Percentiles rank a stretch among this genome's conserved stretches.
phyloP scores from a whole-genome alignment of 2,888 invertebrate species.

The Tillus elongatus region DNA sequence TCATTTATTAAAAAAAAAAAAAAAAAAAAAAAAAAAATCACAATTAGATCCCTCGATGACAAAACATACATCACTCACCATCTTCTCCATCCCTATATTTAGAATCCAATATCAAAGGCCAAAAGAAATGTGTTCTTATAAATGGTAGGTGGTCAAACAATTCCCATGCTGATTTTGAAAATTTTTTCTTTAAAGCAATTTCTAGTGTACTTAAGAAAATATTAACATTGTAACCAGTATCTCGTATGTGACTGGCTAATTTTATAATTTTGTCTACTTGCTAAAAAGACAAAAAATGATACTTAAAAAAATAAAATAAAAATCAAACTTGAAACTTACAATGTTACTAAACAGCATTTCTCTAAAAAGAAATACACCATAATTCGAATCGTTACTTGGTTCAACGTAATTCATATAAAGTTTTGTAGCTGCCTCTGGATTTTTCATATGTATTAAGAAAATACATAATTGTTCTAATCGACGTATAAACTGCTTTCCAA shows the following conservation, averaged over 20 bases:
- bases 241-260: neutral
- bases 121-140: neutral
- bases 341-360: conserved; percentile 6
- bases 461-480: too few species aligned
- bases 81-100: neutral
- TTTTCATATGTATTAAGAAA: neutral
- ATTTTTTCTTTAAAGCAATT: neutral
- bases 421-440: neutral
- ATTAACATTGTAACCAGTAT: neutral
- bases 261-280: neutral
- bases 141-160: neutral
- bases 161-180: neutral
- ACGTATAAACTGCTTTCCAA: too few species aligned
- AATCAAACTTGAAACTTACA: neutral
- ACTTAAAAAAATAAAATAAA: neutral
- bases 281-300: too few species aligned
- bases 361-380: neutral
- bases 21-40: too few species aligned
- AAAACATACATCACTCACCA: too few species aligned
- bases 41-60: too few species aligned
- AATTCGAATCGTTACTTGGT: neutral
- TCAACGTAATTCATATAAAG: neutral
- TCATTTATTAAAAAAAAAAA: conserved; percentile 1
- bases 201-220: neutral
- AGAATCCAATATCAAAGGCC: neutral